Evolutionary conservation across 2,113 vertebrate genomes (phyloP).

Genomic region (Podarcis muralis): DNA sequence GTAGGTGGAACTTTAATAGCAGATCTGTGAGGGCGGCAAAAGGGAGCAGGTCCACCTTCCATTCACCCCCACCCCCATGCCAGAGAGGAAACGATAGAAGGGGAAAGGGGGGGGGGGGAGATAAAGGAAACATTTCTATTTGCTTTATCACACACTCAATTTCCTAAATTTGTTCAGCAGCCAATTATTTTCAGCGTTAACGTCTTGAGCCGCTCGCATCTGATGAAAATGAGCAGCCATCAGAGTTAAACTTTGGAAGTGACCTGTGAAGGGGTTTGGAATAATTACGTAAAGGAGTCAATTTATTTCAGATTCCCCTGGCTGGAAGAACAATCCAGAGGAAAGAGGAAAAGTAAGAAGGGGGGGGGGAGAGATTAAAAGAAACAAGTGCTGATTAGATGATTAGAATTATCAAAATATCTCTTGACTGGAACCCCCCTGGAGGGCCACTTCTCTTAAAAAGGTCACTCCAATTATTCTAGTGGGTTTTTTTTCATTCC

Average conservation of each 20-base stretch:
- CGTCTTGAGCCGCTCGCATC: conserved; percentile 55
- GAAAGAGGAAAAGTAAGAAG: not conserved
- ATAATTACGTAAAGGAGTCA: conserved; percentile 56
- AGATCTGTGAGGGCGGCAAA: conserved; percentile 70
- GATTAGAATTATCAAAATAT: conserved; percentile 42
- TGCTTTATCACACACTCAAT: conserved; percentile 74
- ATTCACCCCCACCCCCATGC: conserved; percentile 36
- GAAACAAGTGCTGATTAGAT: conserved; percentile 10
- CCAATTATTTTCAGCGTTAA: conserved; percentile 75
- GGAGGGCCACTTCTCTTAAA: conserved; percentile 39
- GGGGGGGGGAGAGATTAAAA: not conserved
- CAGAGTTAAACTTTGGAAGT: conserved; percentile 70
- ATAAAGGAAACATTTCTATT: conserved; percentile 73
- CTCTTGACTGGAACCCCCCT: conserved; percentile 22
- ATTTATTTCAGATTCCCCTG: conserved; percentile 10
- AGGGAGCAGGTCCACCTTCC: conserved; percentile 17
- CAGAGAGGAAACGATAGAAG: not conserved
- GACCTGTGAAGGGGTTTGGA: conserved; percentile 68
- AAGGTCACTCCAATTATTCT: conserved; percentile 42
- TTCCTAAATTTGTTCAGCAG: conserved; percentile 76
- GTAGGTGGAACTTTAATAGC: conserved; percentile 79
- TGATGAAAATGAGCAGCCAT: conserved; percentile 69
- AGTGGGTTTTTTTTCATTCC: conserved; percentile 10
- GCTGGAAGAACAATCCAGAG: conserved; percentile 4
- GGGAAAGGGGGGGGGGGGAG: not conserved